Evolutionary conservation across 2,888 invertebrate species (phyloP).

Genomic region (Hyposoter dolosus): DNA sequence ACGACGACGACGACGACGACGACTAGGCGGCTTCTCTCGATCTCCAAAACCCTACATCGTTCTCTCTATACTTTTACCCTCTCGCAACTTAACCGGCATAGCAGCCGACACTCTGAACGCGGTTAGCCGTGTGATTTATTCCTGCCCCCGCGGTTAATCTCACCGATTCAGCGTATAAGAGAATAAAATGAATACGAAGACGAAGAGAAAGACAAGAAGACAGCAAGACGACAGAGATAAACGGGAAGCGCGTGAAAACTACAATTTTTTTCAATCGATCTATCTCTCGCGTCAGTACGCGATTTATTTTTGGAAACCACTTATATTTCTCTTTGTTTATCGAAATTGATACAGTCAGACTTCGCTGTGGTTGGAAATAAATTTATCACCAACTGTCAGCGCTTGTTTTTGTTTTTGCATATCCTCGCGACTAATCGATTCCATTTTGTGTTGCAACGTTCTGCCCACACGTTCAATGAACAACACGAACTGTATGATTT

Average conservation of each 20-base stretch:
- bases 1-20: constrained; percentile 58
- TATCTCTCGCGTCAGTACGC: constrained; percentile 12
- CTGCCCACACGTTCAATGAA: constrained; percentile 19
- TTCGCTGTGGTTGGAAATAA: neutral
- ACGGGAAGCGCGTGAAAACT: constrained; percentile 51
- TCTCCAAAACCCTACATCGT: constrained; percentile 57
- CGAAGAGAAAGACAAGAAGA: constrained; percentile 14
- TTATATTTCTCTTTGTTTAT: constrained; percentile 14
- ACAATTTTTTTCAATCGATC: constrained; percentile 54
- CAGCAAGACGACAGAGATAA: constrained; percentile 42
- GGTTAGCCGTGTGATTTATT: constrained; percentile 71
- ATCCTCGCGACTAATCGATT: constrained; percentile 59
- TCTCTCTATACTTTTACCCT: constrained; percentile 53
- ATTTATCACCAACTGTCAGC: neutral
- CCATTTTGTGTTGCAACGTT: constrained; percentile 33
- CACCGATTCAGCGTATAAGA: constrained; percentile 66
- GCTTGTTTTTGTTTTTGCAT: constrained; percentile 31
- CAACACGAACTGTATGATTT: constrained; percentile 38
- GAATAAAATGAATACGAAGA: constrained; percentile 24
- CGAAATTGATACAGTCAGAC: constrained; percentile 5
- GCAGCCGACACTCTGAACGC: constrained; percentile 67
- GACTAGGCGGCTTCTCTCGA: constrained; percentile 60
- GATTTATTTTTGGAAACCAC: constrained; percentile 32
- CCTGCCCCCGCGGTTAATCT: constrained; percentile 70
- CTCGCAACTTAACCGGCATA: constrained; percentile 60